phyloP scores from a whole-genome alignment of 2,113 vertebrate species.

The Symphodus melops region DNA sequence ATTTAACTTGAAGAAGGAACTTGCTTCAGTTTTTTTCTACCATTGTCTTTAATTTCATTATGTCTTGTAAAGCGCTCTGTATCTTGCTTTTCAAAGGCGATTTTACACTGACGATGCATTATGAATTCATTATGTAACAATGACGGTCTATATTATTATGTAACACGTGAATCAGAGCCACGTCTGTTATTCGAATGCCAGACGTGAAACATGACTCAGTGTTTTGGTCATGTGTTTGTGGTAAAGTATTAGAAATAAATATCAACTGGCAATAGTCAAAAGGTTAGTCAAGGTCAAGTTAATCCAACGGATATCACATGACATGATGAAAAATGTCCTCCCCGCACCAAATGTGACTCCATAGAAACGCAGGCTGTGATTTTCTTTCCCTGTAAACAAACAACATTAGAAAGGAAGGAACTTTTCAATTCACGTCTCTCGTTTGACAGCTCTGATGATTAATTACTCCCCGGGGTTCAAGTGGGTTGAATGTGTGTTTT shows the following conservation, averaged over 20 bases:
- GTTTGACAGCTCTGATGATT: constrained; percentile 77
- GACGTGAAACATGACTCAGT: background rate
- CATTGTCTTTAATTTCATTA: too few species aligned
- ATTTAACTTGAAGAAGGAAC: too few species aligned
- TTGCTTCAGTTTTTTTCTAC: too few species aligned
- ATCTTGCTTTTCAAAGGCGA: too few species aligned
- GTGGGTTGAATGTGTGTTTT: constrained; percentile 9
- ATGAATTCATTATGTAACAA: background rate
- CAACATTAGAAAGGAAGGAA: constrained; percentile 51
- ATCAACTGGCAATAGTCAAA: too few species aligned
- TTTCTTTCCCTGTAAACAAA: constrained; percentile 25
- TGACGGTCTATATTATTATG: background rate
- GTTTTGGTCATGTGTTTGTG: background rate
- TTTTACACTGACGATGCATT: background rate
- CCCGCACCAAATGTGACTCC: constrained; percentile 18
- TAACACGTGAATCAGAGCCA: background rate
- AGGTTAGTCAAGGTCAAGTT: too few species aligned
- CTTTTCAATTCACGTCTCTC: constrained; percentile 58
- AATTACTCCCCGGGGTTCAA: constrained; percentile 61
- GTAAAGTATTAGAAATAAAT: background rate
- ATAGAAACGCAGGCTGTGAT: constrained; percentile 45
- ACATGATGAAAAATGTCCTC: constrained; percentile 8
- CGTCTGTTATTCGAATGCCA: background rate
- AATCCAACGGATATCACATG: background rate
- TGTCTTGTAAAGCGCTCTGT: too few species aligned